Conservation (phyloP, 2,888 invertebrate species). For the Archaeoteleia sp. region DNA sequence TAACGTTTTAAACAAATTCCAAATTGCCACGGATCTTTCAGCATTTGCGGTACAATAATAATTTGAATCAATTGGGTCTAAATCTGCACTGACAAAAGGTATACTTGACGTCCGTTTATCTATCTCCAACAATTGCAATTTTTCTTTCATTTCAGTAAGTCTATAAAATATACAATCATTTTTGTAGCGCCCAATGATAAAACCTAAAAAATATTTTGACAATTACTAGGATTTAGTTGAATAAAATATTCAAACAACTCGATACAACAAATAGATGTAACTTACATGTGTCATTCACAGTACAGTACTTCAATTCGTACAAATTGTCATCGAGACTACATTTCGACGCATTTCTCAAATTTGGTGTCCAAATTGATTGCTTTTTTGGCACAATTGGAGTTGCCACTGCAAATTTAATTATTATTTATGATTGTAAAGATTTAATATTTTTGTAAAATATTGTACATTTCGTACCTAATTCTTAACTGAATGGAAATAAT, state of each 20-base stretch:
- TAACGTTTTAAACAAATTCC: slow-evolving; percentile 64
- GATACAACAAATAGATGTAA: slow-evolving; percentile 19
- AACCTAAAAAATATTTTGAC: slow-evolving; percentile 54
- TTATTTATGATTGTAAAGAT: not conserved
- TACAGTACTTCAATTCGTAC: slow-evolving; percentile 61
- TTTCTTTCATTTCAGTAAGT: slow-evolving; percentile 53
- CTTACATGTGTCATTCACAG: slow-evolving; percentile 56
- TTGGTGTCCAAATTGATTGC: slow-evolving; percentile 63
- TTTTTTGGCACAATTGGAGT: slow-evolving; percentile 57
- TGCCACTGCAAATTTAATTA: slow-evolving; percentile 58
- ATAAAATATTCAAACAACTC: not conserved
- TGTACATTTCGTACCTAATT: no score
- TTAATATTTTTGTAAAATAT: no score
- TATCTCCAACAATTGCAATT: slow-evolving; percentile 58
- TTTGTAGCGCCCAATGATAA: slow-evolving; percentile 63
- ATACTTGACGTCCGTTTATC: slow-evolving; percentile 56
- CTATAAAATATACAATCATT: slow-evolving; percentile 61
- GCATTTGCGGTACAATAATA: slow-evolving; percentile 62
- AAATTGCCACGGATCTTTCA: slow-evolving; percentile 59
- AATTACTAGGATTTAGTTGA: not conserved
- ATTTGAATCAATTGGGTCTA: slow-evolving; percentile 59
- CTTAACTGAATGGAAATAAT: slow-evolving; percentile 67
- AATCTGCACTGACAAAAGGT: slow-evolving; percentile 66
- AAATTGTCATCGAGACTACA: slow-evolving; percentile 55
- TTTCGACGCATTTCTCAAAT: slow-evolving; percentile 62